phyloP scores from a whole-genome alignment of 2,797 vertebrate species.

The Heliangelus exortis region DNA sequence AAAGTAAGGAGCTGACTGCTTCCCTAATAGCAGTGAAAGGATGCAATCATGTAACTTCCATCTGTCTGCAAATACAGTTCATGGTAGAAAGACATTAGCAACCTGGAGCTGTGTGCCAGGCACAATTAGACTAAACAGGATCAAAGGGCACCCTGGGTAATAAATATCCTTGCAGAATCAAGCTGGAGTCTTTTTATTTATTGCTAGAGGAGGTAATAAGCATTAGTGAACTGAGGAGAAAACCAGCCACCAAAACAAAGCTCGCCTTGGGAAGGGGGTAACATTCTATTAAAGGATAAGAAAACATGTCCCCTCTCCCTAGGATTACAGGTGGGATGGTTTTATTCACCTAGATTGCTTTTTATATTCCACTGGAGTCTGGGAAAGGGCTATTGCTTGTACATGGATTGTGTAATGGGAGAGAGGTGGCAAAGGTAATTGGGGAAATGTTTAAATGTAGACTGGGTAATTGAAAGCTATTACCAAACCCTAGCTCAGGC shows the following conservation, averaged over 20 bases:
- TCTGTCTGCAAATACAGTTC: conserved; percentile 64
- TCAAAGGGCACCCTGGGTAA: conserved; percentile 64
- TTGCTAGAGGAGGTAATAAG: conserved; percentile 29
- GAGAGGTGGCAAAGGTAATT: conserved; percentile 11
- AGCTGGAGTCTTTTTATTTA: background rate
- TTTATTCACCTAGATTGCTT: background rate
- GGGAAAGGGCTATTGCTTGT: background rate
- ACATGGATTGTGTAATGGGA: rapidly evolving
- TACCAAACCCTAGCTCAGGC: background rate
- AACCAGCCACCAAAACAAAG: background rate
- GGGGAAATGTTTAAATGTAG: conserved; percentile 35
- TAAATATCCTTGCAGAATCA: conserved; percentile 41
- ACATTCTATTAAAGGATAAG: background rate
- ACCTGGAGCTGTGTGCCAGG: conserved; percentile 32
- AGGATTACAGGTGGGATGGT: background rate
- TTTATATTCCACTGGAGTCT: background rate
- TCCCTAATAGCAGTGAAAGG: conserved; percentile 50
- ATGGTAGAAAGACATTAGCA: conserved; percentile 60
- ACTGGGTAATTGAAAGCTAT: conserved; percentile 31
- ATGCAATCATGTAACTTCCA: conserved; percentile 51
- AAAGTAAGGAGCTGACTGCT: conserved; percentile 43
- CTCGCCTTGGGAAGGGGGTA: background rate
- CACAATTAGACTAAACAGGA: conserved; percentile 70
- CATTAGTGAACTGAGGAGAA: background rate
- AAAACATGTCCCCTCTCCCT: background rate